Evolutionary conservation across 2,797 vertebrate species (phyloP).

Genomic region (Hirundo rustica): DNA sequence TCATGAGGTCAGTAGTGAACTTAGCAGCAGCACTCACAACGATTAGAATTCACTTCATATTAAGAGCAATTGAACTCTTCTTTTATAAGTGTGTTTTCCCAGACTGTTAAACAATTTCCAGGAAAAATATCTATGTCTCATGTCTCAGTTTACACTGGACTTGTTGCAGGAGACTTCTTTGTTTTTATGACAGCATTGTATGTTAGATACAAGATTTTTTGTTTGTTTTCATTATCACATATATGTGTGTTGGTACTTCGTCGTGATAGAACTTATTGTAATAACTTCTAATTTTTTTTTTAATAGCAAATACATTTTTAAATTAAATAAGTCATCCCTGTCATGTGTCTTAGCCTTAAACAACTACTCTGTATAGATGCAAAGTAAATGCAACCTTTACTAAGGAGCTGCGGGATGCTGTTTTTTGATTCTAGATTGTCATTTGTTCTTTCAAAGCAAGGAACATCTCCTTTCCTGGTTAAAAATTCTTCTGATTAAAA

Average conservation of each 20-base stretch:
- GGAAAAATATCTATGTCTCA: not conserved
- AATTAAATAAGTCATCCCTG: not conserved
- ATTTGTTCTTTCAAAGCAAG: not conserved
- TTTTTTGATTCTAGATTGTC: not conserved
- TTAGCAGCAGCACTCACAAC: not conserved
- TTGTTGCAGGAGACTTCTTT: not conserved
- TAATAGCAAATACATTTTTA: not conserved
- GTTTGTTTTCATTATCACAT: rapidly evolving
- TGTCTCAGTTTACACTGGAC: not conserved
- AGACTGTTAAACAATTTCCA: not conserved
- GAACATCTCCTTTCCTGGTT: not conserved
- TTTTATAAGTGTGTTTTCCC: not conserved
- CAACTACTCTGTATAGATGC: not conserved
- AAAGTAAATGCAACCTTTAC: not conserved
- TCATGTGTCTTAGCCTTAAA: not conserved
- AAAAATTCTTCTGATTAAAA: not conserved
- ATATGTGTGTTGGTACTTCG: not conserved
- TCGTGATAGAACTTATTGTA: not conserved
- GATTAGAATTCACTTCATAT: not conserved
- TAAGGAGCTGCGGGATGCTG: not conserved
- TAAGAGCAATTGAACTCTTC: not conserved
- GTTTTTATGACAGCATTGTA: not conserved
- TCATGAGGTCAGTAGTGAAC: not conserved
- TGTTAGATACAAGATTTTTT: not conserved
- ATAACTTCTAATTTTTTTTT: not conserved